Evolutionary conservation across 2,888 invertebrate genomes (phyloP).

Genomic region (Drosophila putrida): DNA sequence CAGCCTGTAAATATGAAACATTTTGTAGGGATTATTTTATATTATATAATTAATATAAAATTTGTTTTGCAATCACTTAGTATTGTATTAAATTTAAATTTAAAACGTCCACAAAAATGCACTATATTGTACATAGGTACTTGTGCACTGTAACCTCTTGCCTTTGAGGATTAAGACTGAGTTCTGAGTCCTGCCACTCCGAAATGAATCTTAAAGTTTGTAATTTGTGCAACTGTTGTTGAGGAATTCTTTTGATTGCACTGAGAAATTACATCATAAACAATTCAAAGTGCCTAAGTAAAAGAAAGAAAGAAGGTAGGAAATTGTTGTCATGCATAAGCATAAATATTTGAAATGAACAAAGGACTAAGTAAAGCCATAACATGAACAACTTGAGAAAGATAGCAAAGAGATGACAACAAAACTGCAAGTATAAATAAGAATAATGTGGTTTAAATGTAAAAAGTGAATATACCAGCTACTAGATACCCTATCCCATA

Average conservation of each 20-base stretch:
- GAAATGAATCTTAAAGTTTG: constrained; percentile 10
- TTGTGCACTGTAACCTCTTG: background rate
- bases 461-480: background rate
- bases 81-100: background rate
- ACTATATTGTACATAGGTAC: background rate
- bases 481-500: constrained; percentile 20
- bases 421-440: constrained; percentile 47
- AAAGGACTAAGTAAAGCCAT: constrained; percentile 53
- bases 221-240: constrained; percentile 13
- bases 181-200: background rate
- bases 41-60: background rate
- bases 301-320: constrained; percentile 21
- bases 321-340: constrained; percentile 61
- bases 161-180: background rate
- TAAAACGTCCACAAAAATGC: background rate
- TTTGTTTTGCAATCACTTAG: no score
- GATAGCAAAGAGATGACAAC: constrained; percentile 31
- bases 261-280: constrained; percentile 56
- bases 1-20: background rate
- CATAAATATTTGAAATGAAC: constrained; percentile 70
- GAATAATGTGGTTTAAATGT: constrained; percentile 22
- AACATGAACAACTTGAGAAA: constrained; percentile 40
- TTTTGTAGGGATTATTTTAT: background rate
- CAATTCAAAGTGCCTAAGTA: constrained; percentile 44
- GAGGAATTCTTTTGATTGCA: constrained; percentile 32